Conservation (phyloP, 2,113 vertebrate species). For the Etia nguti region DNA sequence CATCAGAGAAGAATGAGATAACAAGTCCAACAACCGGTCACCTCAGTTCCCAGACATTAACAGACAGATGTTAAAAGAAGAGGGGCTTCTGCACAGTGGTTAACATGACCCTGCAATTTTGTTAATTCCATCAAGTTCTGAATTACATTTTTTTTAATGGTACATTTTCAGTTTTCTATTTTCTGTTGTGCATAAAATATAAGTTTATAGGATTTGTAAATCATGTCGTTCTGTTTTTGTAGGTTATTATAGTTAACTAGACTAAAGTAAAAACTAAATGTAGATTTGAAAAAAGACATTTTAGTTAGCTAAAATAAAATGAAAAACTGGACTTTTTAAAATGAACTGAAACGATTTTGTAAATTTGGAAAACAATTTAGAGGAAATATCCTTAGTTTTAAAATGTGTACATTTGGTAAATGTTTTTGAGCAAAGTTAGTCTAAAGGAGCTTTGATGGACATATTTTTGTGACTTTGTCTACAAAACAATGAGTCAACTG, state of each 20-base stretch:
- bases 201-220: neutral
- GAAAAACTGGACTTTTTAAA: neutral
- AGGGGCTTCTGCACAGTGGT: neutral
- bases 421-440: neutral
- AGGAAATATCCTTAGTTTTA: neutral
- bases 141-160: neutral
- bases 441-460: neutral
- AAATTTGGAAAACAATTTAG: neutral
- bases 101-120: neutral
- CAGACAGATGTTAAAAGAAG: neutral
- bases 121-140: neutral
- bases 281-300: neutral
- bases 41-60: fast-evolving
- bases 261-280: neutral
- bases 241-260: neutral
- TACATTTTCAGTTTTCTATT: neutral
- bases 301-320: fast-evolving
- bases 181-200: neutral
- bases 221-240: neutral
- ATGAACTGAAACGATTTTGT: neutral
- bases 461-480: neutral
- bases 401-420: neutral
- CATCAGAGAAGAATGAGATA: neutral
- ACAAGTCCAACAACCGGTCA: neutral
- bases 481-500: neutral